Base-by-base conservation (phyloP, 2,888 invertebrate species). In the Tanytarsus gracilentus region DNA sequence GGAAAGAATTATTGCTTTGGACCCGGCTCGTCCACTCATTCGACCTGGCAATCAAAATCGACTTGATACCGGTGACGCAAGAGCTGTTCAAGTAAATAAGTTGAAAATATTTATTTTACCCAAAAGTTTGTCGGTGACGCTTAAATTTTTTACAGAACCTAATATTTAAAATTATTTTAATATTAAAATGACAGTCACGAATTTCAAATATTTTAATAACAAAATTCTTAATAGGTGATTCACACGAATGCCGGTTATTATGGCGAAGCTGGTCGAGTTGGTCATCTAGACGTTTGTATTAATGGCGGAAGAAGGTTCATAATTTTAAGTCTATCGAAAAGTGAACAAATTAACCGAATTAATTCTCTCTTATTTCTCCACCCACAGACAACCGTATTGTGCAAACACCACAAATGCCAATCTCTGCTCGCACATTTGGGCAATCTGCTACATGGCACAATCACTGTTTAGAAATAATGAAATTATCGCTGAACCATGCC, bases 241-340 rank as follows among this genome's bases (percentile, higher is more conserved):
- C 88, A 88, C 69, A 88, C 88, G 0, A 88, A 87, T 69, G 87
- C 88, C 0, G 87, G 87, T 0, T 81, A 83, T 63, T 88, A 88
- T 70, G 88, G 88, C 0, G 87, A 88, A 69, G 79, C 79, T 2
- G 84, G 86, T 4, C 75, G 82, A 3, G 77, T 84, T 4, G 88
- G 88, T 0, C 86, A 86, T 68, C 85, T 86, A 0, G 88, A 88
- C 73, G 85, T 88, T 72, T 88, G 88, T 67, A 79, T 88, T 36
- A 88, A 88, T 68, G 88, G 88, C 0, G 88, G 87, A n/a, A 72
- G 72, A 65, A 63, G 65, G 55, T 55, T 30, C 30, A 30, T 5
- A 30, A 30, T 30, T 3, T 30, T 2, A 30, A 30, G 30, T 30
- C 30, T n/a, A n/a, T n/a, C n/a, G n/a, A 30, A 11, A 4, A 30